A percentile compares a stretch with the other conserved stretches of the same genome.
Evolutionary conservation across 2,113 vertebrate genomes (phyloP).

Genomic region (Lagenorhynchus albirostris): DNA sequence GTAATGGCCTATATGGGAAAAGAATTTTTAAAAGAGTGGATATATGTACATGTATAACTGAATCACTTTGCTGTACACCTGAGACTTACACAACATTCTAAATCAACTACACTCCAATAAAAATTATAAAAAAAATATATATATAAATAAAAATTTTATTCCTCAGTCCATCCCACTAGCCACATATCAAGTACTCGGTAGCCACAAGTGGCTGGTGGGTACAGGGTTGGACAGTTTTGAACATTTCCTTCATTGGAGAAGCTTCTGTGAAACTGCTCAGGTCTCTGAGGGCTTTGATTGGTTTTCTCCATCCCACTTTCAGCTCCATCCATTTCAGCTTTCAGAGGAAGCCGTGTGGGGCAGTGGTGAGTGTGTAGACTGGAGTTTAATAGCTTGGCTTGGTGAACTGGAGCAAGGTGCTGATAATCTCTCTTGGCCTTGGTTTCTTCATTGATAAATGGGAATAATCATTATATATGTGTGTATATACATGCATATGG

Average conservation of each 20-base stretch:
- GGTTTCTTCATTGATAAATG: not conserved
- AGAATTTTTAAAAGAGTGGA: no score
- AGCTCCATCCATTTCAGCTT: not conserved
- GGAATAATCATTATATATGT: not conserved
- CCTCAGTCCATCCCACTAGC: not conserved
- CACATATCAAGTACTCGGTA: not conserved
- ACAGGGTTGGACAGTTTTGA: not conserved
- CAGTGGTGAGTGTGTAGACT: rapidly evolving
- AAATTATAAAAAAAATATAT: no score
- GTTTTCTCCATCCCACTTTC: not conserved
- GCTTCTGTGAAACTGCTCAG: not conserved
- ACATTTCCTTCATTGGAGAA: not conserved
- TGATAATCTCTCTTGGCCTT: not conserved
- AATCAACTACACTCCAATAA: no score
- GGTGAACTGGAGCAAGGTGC: not conserved
- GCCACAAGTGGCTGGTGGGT: not conserved
- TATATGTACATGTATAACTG: no score
- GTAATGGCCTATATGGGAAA: no score
- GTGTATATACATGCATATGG: no score
- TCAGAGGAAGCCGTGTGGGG: not conserved
- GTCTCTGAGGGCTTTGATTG: not conserved
- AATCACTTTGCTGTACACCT: no score
- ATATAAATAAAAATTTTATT: not conserved
- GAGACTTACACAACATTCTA: no score
- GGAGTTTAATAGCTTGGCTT: not conserved